A percentile compares a stretch with the other conserved stretches of the same genome.
Evolutionary conservation across 1,140 invertebrate genomes (phyloP).

Genomic region (Drosophila neocordata): DNA sequence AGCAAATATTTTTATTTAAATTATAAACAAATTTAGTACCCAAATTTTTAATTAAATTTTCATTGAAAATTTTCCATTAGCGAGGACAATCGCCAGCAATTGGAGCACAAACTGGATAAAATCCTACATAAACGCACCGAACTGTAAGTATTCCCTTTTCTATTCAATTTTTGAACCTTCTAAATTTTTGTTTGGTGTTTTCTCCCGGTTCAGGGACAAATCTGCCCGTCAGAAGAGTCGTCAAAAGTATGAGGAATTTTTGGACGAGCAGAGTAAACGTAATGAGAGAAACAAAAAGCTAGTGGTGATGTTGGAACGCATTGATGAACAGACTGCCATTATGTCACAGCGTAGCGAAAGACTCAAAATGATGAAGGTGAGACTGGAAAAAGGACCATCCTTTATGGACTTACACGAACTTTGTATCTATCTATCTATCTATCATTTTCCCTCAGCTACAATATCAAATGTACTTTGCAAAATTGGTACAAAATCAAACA

Average conservation of each 20-base stretch:
- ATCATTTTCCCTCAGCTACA: conserved; percentile 53
- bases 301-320: conserved; percentile 84
- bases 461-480: conserved; percentile 82
- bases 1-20: no score
- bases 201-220: conserved; percentile 57
- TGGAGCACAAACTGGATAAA: conserved; percentile 79
- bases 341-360: conserved; percentile 86
- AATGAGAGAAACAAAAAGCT: conserved; percentile 86
- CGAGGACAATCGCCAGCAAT: conserved; percentile 77
- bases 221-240: conserved; percentile 83
- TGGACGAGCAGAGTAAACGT: conserved; percentile 85
- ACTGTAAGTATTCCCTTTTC: conserved; percentile 63
- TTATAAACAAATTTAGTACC: no score
- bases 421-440: neutral
- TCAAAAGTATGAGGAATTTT: conserved; percentile 85
- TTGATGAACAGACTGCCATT: conserved; percentile 84
- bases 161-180: conserved; percentile 19
- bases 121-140: conserved; percentile 75
- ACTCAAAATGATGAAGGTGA: conserved; percentile 85
- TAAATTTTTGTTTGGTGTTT: neutral
- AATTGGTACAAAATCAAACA: conserved; percentile 76
- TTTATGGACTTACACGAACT: neutral
- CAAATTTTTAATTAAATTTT: neutral
- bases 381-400: neutral
- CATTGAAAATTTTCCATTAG: conserved; percentile 34